Base-by-base conservation (phyloP, 1,140 invertebrate genomes). In the Propsilocerus akamusi region DNA sequence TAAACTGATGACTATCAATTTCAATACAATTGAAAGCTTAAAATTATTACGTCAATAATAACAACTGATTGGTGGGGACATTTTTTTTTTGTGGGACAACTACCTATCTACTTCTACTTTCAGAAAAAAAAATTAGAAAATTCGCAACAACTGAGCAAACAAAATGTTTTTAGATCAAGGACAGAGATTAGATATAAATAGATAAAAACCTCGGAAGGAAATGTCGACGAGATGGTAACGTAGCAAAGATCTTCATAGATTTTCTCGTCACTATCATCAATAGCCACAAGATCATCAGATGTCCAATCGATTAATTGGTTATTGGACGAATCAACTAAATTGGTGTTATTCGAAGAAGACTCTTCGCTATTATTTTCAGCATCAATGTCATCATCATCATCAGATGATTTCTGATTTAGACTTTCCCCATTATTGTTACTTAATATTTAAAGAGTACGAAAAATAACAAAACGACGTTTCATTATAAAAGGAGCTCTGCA, bases 221-320 rank as follows among this genome's bases (percentile, higher is more conserved):
- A 59, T 50, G 70, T 68, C 26, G 76, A 70, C 51, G 77, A 75
- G 64, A 86, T 81, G 54, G 82, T 86, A 53, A 87, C 80, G 65
- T 86, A 87, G 71, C 85, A 89, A 48, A 90, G 74, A 66, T 88
- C 83, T 68, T 87, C 85, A 65, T 91, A 91, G 59, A 87, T 80
- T 64, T 86, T 80, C 62, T 87, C 82, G 54, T 87, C 83, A 49
- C 75, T 72, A 56, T 80, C 78, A 54, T 73, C 73, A 52, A 69
- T 69, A 12, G 32, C 6, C 3, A 37, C 32, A 24, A 32, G 24
- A 34, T 20, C 24, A 23, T 37, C 28, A 37, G 51, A 53, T 49
- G 53, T 51, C 49, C 55, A 58, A 5, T 52, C 53, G 47, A 56
- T 56, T 48, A 53, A 14, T 4, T 28, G 12, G 25, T 14, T 28